These are phyloP conservation scores for Temnothorax curvispinosus DNA, from an alignment of 1,140 invertebrate genomes.

Conservation along the genomic window DNA sequence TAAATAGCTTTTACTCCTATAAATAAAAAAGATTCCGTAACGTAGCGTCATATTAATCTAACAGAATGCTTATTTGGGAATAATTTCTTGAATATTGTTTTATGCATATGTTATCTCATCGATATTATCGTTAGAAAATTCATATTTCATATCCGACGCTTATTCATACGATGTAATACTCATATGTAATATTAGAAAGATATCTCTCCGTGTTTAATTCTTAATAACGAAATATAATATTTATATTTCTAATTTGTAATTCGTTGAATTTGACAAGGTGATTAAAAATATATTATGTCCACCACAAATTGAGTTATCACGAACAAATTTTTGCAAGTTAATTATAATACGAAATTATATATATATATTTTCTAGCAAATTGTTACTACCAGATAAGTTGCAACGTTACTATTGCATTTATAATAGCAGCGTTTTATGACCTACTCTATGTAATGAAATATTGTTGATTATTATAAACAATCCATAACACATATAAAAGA, in stretches of 20 bases:
- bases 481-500: background rate
- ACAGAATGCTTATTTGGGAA: constrained; percentile 5
- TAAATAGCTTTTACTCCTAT: constrained; percentile 9
- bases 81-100: constrained; percentile 12
- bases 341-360: constrained; percentile 1
- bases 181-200: constrained; percentile 12
- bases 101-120: background rate
- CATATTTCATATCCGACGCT: background rate
- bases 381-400: constrained; percentile 21
- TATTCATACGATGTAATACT: background rate
- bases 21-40: constrained; percentile 26
- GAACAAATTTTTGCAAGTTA: background rate
- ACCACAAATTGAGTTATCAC: background rate
- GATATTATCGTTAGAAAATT: background rate
- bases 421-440: background rate
- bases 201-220: constrained; percentile 10
- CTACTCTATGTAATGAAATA: background rate
- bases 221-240: background rate
- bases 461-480: constrained; percentile 34
- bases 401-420: constrained; percentile 22
- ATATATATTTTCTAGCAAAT: constrained; percentile 26
- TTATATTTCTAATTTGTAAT: constrained; percentile 37
- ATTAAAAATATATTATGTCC: background rate
- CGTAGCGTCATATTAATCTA: constrained; percentile 17
- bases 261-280: background rate